phyloP scores from a whole-genome alignment of 2,888 invertebrate species.

The Chamaedrilus cognettii region DNA sequence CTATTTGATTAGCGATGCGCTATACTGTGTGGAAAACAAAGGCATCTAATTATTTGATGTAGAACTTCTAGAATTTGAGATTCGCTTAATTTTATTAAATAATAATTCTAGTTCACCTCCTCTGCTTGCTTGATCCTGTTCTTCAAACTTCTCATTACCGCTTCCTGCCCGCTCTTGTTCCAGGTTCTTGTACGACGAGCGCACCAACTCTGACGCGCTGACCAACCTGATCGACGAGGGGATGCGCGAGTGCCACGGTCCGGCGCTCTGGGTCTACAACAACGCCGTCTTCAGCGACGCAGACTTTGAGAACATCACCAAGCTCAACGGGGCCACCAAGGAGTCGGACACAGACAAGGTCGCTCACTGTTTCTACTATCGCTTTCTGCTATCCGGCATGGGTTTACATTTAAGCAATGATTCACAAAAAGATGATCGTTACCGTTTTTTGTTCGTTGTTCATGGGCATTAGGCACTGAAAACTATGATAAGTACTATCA shows the following conservation, averaged over 20 bases:
- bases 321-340: slow-evolving; percentile 52
- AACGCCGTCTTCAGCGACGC: slow-evolving; percentile 49
- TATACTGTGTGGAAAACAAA: no score
- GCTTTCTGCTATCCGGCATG: no score
- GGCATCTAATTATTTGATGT: neutral
- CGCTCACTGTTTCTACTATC: no score
- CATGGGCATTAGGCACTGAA: no score
- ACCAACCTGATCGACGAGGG: slow-evolving; percentile 45
- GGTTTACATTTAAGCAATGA: no score
- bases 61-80: neutral
- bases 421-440: no score
- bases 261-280: slow-evolving; percentile 54
- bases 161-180: no score
- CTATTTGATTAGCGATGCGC: no score
- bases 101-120: neutral
- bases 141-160: no score
- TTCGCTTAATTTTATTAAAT: neutral
- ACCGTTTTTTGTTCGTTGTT: no score
- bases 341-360: slow-evolving; percentile 44
- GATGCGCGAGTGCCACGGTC: slow-evolving; percentile 53
- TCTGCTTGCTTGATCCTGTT: neutral
- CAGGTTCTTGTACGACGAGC: slow-evolving; percentile 50
- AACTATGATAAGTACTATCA: no score
- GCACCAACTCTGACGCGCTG: slow-evolving; percentile 42
- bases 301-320: slow-evolving; percentile 52